Conservation (phyloP, 2,797 vertebrate genomes). For the Mareca penelope region DNA sequence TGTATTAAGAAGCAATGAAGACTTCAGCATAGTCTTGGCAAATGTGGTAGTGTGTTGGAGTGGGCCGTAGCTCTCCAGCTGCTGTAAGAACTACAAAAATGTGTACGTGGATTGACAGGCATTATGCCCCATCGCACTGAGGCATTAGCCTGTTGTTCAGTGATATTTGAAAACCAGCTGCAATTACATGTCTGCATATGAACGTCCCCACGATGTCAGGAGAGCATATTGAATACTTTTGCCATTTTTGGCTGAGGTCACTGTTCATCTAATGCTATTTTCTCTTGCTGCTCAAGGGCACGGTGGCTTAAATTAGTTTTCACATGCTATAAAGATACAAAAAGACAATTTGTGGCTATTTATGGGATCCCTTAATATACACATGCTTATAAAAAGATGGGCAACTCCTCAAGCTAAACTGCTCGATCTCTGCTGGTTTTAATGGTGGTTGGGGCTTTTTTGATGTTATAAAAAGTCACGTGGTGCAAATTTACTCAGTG, state of each 20-base stretch:
- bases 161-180: constrained; percentile 72
- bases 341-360: neutral
- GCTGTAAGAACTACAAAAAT: neutral
- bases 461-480: neutral
- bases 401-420: neutral
- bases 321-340: constrained; percentile 17
- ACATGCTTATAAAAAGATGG: neutral
- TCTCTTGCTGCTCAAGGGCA: constrained; percentile 72
- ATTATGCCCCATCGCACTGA: neutral
- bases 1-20: neutral
- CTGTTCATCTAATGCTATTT: constrained; percentile 78
- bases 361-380: neutral
- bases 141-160: constrained; percentile 12
- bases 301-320: constrained; percentile 66
- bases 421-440: rapidly evolving
- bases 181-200: constrained; percentile 73
- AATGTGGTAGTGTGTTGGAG: neutral
- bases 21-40: neutral
- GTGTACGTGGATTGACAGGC: constrained; percentile 32
- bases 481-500: neutral
- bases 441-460: neutral
- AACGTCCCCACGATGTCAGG: constrained; percentile 75
- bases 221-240: constrained; percentile 81
- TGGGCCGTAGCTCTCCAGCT: neutral
- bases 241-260: constrained; percentile 82